Conservation (phyloP, 2,888 invertebrate species). For the Ophonus ardosiacus region DNA sequence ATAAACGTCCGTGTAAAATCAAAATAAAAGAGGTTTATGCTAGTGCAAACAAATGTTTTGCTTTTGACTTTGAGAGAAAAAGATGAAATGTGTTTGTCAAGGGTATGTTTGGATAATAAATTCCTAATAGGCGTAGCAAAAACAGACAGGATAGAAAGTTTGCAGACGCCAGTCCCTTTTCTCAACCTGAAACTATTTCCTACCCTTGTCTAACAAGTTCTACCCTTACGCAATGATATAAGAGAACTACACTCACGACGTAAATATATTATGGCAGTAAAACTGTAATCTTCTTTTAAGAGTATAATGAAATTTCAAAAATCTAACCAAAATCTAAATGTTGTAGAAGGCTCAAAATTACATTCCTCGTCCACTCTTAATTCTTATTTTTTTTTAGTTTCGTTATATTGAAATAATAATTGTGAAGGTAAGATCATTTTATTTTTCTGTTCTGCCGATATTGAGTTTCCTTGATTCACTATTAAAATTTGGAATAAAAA, state of each 20-base stretch:
- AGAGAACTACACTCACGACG: background rate
- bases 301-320: no score
- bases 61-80: background rate
- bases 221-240: background rate
- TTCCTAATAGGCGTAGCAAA: background rate
- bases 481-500: no score
- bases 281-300: no score
- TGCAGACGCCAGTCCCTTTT: conserved; percentile 30
- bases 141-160: conserved; percentile 34
- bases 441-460: no score
- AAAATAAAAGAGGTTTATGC: background rate
- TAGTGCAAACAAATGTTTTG: background rate
- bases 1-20: background rate
- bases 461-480: no score
- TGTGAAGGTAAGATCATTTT: no score
- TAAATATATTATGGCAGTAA: no score
- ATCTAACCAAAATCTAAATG: no score
- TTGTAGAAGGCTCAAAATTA: no score
- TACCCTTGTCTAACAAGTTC: conserved; percentile 28
- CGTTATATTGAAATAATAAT: no score
- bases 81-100: background rate
- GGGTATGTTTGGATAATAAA: background rate
- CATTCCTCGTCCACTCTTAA: no score
- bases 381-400: no score
- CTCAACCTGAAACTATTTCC: conserved; percentile 11